Percentiles rank a stretch among this genome's conserved stretches.
phyloP scores from a whole-genome alignment of 2,113 vertebrate genomes.

The Rhabdornis inornatus region DNA sequence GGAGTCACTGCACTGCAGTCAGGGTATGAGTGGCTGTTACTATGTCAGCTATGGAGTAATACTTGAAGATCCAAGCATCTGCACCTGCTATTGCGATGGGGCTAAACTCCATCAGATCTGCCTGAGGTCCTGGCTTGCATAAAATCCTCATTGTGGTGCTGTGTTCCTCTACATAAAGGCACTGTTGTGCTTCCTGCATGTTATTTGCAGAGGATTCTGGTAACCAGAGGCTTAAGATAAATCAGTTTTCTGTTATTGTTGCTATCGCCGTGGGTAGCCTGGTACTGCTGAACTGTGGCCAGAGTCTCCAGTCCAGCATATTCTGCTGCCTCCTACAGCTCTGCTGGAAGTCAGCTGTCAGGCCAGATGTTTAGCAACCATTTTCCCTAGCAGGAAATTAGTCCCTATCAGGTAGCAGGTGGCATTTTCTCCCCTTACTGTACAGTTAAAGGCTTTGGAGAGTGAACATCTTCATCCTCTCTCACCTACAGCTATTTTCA shows the following conservation, averaged over 20 bases:
- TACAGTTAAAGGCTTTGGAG: constrained; percentile 1
- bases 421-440: constrained; percentile 13
- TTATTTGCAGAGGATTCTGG: not conserved
- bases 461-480: not conserved
- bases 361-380: constrained; percentile 49
- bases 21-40: not conserved
- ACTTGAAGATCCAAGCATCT: not conserved
- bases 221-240: not conserved
- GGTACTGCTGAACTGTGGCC: constrained; percentile 5
- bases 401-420: constrained; percentile 27
- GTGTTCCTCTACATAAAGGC: not conserved
- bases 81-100: not conserved
- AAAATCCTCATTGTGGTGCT: not conserved
- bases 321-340: constrained; percentile 3
- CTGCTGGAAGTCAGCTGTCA: constrained; percentile 29
- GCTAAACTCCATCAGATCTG: not conserved
- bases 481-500: constrained; percentile 2
- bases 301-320: not conserved
- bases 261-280: not conserved
- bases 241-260: not conserved
- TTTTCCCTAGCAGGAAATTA: constrained; percentile 36
- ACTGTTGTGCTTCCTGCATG: not conserved
- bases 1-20: not conserved
- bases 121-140: not conserved
- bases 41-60: fast-evolving